These are phyloP conservation scores for Frieseomelitta varia DNA, from an alignment of 1,140 invertebrate genomes.

Conservation along the genomic window DNA sequence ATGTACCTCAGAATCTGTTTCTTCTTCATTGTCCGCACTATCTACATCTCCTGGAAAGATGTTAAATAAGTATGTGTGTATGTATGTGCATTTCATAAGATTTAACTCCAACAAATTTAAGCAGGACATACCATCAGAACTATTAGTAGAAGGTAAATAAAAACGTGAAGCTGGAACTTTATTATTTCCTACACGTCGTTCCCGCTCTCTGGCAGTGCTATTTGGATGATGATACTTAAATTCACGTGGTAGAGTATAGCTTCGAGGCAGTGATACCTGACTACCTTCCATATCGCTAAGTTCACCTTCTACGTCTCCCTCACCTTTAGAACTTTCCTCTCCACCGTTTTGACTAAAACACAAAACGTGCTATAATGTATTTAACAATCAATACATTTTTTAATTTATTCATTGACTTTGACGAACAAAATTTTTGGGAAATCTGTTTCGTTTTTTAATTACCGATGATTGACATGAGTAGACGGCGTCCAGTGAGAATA, in stretches of 20 bases:
- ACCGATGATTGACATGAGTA: slow-evolving; percentile 73
- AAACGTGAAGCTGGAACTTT: slow-evolving; percentile 84
- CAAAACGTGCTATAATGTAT: neutral
- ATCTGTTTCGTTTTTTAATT: slow-evolving; percentile 1
- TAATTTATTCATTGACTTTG: neutral
- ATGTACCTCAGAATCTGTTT: slow-evolving; percentile 77
- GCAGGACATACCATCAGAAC: slow-evolving; percentile 88
- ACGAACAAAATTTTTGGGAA: neutral
- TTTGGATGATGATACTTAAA: slow-evolving; percentile 88
- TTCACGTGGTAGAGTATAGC: slow-evolving; percentile 92
- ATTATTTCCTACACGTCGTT: slow-evolving; percentile 81
- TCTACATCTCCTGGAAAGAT: slow-evolving; percentile 84
- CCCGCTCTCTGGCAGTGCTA: slow-evolving; percentile 81
- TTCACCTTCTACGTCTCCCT: slow-evolving; percentile 75
- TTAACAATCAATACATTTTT: neutral
- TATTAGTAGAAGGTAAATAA: slow-evolving; percentile 90
- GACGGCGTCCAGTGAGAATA: slow-evolving; percentile 77
- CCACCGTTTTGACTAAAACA: slow-evolving; percentile 74
- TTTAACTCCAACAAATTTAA: neutral
- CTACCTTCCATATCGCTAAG: slow-evolving; percentile 79
- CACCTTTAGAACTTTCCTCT: slow-evolving; percentile 76
- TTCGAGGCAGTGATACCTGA: slow-evolving; percentile 89
- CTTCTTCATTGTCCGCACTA: slow-evolving; percentile 85
- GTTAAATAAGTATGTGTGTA: neutral
- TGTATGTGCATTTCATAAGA: neutral